These are phyloP conservation scores for Tricholaema leucomelas DNA, from an alignment of 2,113 vertebrate species.

Conservation along the genomic window DNA sequence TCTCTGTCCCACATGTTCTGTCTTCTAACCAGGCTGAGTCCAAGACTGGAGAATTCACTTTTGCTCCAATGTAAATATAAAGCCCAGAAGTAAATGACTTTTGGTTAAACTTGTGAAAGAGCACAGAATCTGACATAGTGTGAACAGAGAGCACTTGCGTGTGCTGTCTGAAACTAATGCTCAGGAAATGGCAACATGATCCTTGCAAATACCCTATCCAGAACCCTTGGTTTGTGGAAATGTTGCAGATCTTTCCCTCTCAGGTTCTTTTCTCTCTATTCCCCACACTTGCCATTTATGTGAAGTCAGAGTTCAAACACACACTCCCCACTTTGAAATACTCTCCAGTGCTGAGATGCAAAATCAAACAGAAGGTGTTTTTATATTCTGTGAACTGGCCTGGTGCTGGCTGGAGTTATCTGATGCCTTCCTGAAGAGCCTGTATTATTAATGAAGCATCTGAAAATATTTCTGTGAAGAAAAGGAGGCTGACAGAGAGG, in stretches of 20 bases:
- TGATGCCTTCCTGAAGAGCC: background rate
- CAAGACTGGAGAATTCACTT: background rate
- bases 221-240: background rate
- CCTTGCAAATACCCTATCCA: background rate
- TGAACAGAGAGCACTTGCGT: background rate
- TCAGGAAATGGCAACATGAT: background rate
- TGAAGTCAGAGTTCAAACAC: background rate
- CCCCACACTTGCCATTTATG: accelerated
- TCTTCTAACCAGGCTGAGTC: background rate
- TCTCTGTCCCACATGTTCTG: background rate
- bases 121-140: background rate
- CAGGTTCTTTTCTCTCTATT: background rate
- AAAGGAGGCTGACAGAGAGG: background rate
- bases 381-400: background rate
- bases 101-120: background rate
- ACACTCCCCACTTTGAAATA: background rate
- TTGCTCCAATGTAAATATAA: background rate
- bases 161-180: background rate
- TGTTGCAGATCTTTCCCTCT: background rate
- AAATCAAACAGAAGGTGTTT: background rate
- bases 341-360: background rate
- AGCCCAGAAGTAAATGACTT: background rate
- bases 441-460: conserved; percentile 3
- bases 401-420: background rate
- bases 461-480: background rate